Evolutionary conservation across 2,113 vertebrate genomes (phyloP), one percentile per base, ranked within the genome.

Genomic region (Caretta caretta): DNA sequence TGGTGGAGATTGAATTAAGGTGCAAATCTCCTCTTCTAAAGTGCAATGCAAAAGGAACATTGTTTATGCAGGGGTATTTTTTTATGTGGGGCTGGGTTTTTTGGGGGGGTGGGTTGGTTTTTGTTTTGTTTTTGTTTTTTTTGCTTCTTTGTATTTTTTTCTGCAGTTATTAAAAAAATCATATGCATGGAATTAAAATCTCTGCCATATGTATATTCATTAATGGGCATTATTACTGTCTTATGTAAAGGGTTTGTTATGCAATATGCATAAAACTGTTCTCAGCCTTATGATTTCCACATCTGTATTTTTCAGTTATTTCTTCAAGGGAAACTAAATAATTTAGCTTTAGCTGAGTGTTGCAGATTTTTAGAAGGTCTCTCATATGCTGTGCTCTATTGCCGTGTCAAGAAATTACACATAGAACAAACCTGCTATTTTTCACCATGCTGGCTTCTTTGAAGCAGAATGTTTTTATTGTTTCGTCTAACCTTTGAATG

Each of bases 191-290:
- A 98, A 98, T 98, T 98, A 97, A 97, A 96, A 91, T 95, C 97
- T 99, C 99, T 98, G 98, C 99, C 98, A 98, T 98, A 98, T 98
- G 97, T 98, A 98, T 98, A 98, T 98, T 99, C 98, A 98, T 98
- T 99, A 98, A 98, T 97, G 99, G 99, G 99, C 99, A 99, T 99
- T 99, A 99, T 99, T 98, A 98, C 98, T 98, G 98, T 99, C 98
- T 97, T 98, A 98, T 98, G 97, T 98, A 98, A 98, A 98, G 98
- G 98, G 98, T 98, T 97, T 98, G 98, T 99, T 98, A 98, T 97
- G 97, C 98, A 98, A 98, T 98, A 98, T 98, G 97, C 98, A 98
- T 97, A 98, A 98, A 96, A 97, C 98, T 94, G 94, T 97, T 97
- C 97, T 97, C 93, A 92, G 97, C 98, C 95, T 98, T 98, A 98